Conservation (phyloP, 2,888 invertebrate genomes). For the Himalopsyche kuldschensis region DNA sequence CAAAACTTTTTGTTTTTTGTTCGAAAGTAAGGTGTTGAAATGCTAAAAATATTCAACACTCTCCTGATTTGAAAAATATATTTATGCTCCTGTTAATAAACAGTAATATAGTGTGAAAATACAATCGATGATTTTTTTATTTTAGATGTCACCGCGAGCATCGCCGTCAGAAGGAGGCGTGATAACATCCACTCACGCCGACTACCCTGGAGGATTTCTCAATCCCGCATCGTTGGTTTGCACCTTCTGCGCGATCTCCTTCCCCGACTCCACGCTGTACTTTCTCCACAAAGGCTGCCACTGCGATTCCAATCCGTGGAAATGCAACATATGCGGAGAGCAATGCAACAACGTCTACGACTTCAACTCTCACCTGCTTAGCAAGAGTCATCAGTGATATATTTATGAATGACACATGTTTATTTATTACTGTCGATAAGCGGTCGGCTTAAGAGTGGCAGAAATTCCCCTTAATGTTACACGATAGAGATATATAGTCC, state of each 20-base stretch:
- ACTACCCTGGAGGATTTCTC: conserved; percentile 59
- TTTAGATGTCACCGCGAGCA: conserved; percentile 52
- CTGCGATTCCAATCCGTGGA: conserved; percentile 94
- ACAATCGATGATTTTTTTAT: background rate
- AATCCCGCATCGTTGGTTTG: conserved; percentile 71
- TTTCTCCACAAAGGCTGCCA: conserved; percentile 98
- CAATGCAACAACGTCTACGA: conserved; percentile 94
- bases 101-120: too few relatives aligned
- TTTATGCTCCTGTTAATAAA: too few relatives aligned
- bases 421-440: background rate
- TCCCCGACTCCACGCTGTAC: conserved; percentile 94
- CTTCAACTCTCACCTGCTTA: conserved; percentile 93
- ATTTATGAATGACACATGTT: background rate
- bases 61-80: too few relatives aligned
- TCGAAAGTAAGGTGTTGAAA: too few relatives aligned
- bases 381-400: conserved; percentile 86
- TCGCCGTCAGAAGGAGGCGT: conserved; percentile 61
- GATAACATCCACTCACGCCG: conserved; percentile 73
- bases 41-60: too few relatives aligned
- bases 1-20: too few relatives aligned
- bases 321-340: conserved; percentile 97
- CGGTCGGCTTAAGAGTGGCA: background rate
- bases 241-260: conserved; percentile 89
- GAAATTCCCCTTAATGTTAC: background rate
- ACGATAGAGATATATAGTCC: background rate